Evolutionary conservation across 2,113 vertebrate species (phyloP).

Genomic region (Ovis canadensis): DNA sequence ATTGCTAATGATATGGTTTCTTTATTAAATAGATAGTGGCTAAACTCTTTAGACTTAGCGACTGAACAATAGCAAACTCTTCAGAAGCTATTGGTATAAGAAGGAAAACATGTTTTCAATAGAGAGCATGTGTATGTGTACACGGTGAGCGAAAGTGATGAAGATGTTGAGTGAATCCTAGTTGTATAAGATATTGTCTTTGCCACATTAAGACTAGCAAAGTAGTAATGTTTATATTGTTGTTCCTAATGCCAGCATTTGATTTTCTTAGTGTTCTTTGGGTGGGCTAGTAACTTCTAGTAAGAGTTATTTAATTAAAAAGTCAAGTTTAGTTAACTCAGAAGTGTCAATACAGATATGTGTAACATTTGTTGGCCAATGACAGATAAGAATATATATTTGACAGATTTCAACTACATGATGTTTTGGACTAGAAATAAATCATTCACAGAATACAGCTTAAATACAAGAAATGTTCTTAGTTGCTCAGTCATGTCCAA

Average conservation of each 20-base stretch:
- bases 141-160: neutral
- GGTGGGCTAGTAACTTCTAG: neutral
- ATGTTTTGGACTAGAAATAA: neutral
- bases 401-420: neutral
- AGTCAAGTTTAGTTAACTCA: neutral
- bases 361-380: neutral
- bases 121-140: accelerated
- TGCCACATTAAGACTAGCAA: neutral
- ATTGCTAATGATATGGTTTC: neutral
- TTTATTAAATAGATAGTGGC: neutral
- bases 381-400: neutral
- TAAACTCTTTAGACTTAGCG: neutral
- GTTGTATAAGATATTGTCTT: neutral
- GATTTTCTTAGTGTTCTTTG: neutral
- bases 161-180: neutral
- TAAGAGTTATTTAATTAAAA: neutral
- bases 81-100: neutral
- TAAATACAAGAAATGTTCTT: neutral
- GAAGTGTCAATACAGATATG: neutral
- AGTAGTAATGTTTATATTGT: neutral
- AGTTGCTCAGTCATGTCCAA: neutral
- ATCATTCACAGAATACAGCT: neutral
- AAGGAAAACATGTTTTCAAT: neutral
- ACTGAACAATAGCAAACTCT: neutral
- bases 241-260: neutral